phyloP scores from a whole-genome alignment of 2,888 invertebrate genomes.

The Atrina japonica region DNA sequence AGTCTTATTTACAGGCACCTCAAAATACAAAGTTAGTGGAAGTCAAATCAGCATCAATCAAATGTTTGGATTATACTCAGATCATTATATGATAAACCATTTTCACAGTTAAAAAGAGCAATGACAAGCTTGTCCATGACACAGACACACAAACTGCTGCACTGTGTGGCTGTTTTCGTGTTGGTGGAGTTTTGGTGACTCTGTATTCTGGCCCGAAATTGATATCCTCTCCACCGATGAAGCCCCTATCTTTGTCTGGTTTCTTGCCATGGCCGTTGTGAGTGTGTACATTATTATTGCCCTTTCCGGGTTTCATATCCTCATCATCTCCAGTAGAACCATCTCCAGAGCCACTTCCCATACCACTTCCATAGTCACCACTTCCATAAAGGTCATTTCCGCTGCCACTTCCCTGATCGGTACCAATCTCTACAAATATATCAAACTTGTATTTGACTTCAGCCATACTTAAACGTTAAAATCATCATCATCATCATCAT shows the following conservation, averaged over 20 bases:
- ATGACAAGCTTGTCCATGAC: slow-evolving; percentile 32
- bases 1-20: no score
- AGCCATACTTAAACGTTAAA: no score
- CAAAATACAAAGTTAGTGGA: no score
- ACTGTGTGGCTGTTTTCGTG: not conserved
- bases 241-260: slow-evolving; percentile 13
- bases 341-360: slow-evolving; percentile 61
- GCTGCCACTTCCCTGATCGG: slow-evolving; percentile 41
- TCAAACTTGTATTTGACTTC: no score
- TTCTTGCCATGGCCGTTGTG: not conserved
- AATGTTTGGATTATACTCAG: no score
- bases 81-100: no score
- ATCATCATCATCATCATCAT: no score
- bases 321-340: slow-evolving; percentile 50
- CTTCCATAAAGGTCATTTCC: slow-evolving; percentile 34
- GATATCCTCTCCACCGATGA: not conserved
- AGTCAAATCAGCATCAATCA: no score
- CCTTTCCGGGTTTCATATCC: slow-evolving; percentile 19
- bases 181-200: not conserved
- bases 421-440: slow-evolving; percentile 51
- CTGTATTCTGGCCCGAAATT: slow-evolving; percentile 18
- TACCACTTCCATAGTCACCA: slow-evolving; percentile 40
- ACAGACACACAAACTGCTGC: slow-evolving; percentile 27
- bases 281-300: not conserved
- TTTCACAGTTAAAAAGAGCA: no score